phyloP scores from a whole-genome alignment of 2,797 vertebrate species.

The Lepidocolaptes lacrymiger region DNA sequence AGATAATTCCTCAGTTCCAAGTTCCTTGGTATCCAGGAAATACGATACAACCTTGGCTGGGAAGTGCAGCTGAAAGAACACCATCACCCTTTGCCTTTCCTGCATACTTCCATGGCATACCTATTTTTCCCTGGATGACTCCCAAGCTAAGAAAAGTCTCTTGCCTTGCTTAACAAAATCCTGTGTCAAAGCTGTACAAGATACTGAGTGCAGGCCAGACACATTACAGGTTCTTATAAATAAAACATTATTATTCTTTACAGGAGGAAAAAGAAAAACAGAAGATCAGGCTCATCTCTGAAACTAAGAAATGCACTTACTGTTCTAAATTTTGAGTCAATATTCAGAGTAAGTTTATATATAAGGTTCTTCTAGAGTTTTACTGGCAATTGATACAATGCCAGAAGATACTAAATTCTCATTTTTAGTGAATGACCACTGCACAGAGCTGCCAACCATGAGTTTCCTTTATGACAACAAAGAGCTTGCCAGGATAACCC shows the following conservation, averaged over 20 bases:
- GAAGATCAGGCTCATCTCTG: not conserved
- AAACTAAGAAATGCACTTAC: not conserved
- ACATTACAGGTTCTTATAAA: not conserved
- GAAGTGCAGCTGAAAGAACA: not conserved
- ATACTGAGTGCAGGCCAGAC: not conserved
- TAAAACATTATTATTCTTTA: not conserved
- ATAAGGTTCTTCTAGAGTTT: not conserved
- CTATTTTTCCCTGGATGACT: conserved; percentile 39
- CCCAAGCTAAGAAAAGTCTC: not conserved
- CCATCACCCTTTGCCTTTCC: conserved; percentile 34
- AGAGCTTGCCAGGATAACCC: conserved; percentile 32
- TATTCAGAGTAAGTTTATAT: not conserved
- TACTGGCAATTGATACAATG: not conserved
- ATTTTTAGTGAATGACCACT: conserved; percentile 35
- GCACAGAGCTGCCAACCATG: not conserved
- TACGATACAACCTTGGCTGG: not conserved
- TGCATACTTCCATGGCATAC: conserved; percentile 13
- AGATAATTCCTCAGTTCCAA: conserved; percentile 19
- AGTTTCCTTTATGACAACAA: conserved; percentile 19
- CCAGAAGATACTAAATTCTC: conserved; percentile 48
- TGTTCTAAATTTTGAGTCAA: conserved; percentile 9
- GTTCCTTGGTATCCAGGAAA: conserved; percentile 20
- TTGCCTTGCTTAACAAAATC: not conserved
- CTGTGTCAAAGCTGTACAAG: not conserved
- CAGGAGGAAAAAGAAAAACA: not conserved